Evolutionary conservation across 2,888 invertebrate species (phyloP), one percentile per base, ranked within the genome.

Genomic region (Lissocephala sabroskyi): DNA sequence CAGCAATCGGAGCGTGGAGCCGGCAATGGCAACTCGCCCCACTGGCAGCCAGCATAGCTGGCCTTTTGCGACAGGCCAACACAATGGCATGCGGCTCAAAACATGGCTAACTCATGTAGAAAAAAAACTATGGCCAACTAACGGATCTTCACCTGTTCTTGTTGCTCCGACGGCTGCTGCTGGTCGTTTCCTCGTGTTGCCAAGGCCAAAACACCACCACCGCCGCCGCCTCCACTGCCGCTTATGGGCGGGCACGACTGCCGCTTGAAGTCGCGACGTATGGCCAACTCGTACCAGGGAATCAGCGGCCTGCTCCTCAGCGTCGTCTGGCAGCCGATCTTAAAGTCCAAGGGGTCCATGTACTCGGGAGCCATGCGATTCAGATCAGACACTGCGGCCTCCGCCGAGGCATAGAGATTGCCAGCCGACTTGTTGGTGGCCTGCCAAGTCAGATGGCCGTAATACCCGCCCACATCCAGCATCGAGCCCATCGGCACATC

Each of bases 221-320:
- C 62, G 40, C 75, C n/a, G n/a, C n/a, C n/a, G 6, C 67, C 57
- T 29, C 62, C 56, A 17, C 63, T n/a, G n/a, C n/a, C 62, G 40
- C 75, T 76, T 60, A 93, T 87, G 57, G 92, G 90, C 39, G 94
- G 94, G 82, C 94, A 95, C 74, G 93, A 94, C 74, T 92, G 89
- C 63, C 94, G 91, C 59, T 93, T 89, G 41, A 87, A 86, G 62
- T 86, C 85, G 62, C 92, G 90, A 66, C 90, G 89, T 41, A 93
- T 92, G 32, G 95, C 95, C 67, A 94, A 84, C 84, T 95, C 95
- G 91, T 93, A 95, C 95, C 95, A 95, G 0, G 95, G 95, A 56
- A 94, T 89, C 49, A 89, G 88, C 23, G 92, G 91, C 70, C 90
- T 90, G 49, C 88, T 86, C 28, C 90, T 85, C 41, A 90, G 82